A percentile compares a stretch with the other conserved stretches of the same genome.
These are phyloP conservation scores for Mesoclemmys tuberculata DNA, from an alignment of 2,113 vertebrate species.

Conservation along the genomic window DNA sequence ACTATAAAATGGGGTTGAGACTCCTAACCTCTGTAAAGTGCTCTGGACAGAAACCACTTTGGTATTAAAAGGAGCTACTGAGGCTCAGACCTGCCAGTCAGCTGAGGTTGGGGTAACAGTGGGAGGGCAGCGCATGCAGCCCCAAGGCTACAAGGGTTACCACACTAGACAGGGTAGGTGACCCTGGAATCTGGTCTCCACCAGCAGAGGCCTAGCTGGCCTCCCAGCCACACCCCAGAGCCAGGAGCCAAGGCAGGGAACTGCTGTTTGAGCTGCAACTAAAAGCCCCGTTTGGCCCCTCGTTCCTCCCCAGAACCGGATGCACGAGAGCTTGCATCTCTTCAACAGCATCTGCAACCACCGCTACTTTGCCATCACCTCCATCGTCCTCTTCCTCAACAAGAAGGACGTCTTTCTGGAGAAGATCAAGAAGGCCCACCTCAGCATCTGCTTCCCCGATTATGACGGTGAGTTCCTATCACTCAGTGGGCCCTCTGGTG, in stretches of 20 bases:
- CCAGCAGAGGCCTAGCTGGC: background rate
- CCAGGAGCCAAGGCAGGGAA: background rate
- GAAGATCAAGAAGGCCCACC: slow-evolving; percentile 98
- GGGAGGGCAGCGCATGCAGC: background rate
- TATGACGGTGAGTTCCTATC: slow-evolving; percentile 87
- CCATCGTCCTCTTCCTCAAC: slow-evolving; percentile 98
- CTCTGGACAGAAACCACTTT: background rate
- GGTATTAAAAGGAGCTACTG: background rate
- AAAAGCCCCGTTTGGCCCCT: background rate
- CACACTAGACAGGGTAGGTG: background rate
- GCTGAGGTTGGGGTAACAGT: background rate
- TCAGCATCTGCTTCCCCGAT: slow-evolving; percentile 98
- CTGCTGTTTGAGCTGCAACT: background rate
- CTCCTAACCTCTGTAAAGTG: too few species aligned
- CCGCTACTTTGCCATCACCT: slow-evolving; percentile 94
- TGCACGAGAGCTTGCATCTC: slow-evolving; percentile 99
- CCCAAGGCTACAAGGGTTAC: background rate
- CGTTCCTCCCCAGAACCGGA: slow-evolving; percentile 87
- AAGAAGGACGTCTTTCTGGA: slow-evolving; percentile 97
- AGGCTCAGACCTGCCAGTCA: background rate
- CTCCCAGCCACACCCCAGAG: background rate
- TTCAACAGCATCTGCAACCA: slow-evolving; percentile 99
- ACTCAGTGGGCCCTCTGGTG: background rate
- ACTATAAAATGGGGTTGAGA: background rate
- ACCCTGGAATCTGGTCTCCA: background rate